phyloP scores from a whole-genome alignment of 2,113 vertebrate species.

The Thunnus thynnus region DNA sequence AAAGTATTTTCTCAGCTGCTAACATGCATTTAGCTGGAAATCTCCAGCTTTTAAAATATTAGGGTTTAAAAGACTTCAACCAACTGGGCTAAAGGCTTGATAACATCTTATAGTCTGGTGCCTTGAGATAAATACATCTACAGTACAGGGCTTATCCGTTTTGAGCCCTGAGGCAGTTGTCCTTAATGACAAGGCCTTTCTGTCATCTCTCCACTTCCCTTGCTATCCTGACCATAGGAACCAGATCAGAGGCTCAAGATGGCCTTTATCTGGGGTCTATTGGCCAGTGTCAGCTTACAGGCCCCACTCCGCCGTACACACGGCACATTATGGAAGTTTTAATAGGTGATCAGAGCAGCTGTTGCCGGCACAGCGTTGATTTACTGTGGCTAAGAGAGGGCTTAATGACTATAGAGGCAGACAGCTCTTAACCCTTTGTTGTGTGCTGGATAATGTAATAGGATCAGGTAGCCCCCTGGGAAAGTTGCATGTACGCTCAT shows the following conservation, averaged over 20 bases:
- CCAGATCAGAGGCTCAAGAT: slow-evolving; percentile 65
- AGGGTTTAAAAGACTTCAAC: slow-evolving; percentile 53
- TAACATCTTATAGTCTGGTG: slow-evolving; percentile 55
- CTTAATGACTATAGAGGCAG: slow-evolving; percentile 83
- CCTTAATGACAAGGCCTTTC: slow-evolving; percentile 56
- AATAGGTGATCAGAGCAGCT: slow-evolving; percentile 84
- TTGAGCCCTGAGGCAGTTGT: slow-evolving; percentile 49
- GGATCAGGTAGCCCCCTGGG: slow-evolving; percentile 76
- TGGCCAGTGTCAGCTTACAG: slow-evolving; percentile 76
- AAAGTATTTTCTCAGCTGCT: slow-evolving; percentile 46
- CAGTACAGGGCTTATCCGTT: slow-evolving; percentile 44
- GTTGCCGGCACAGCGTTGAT: slow-evolving; percentile 78
- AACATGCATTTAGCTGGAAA: slow-evolving; percentile 53
- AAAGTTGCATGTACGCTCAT: slow-evolving; percentile 63
- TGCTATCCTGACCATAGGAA: slow-evolving; percentile 54
- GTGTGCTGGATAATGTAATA: slow-evolving; percentile 78
- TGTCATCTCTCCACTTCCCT: slow-evolving; percentile 57
- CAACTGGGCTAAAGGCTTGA: slow-evolving; percentile 47
- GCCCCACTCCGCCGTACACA: slow-evolving; percentile 69
- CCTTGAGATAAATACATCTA: slow-evolving; percentile 58
- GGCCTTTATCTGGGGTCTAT: slow-evolving; percentile 68
- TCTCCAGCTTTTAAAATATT: slow-evolving; percentile 61
- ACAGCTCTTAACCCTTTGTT: slow-evolving; percentile 84
- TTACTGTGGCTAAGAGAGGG: slow-evolving; percentile 79
- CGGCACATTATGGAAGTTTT: slow-evolving; percentile 76